Evolutionary conservation across 2,113 vertebrate genomes (phyloP).

Genomic region (Grammomys dolichurus): DNA sequence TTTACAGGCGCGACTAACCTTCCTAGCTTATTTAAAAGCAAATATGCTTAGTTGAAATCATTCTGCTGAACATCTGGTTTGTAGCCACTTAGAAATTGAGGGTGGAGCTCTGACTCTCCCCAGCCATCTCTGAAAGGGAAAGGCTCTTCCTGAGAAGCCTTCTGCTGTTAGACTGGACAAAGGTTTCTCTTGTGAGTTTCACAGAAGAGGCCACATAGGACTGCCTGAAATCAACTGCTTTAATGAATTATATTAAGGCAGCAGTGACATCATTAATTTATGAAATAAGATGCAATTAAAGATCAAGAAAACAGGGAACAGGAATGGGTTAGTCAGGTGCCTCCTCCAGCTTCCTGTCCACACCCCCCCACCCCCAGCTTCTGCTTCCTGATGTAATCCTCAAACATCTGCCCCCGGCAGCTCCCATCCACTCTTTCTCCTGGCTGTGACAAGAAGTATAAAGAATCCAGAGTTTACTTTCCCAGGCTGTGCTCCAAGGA

Average conservation of each 20-base stretch:
- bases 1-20: neutral
- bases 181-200: constrained; percentile 5
- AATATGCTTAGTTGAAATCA: constrained; percentile 32
- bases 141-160: neutral
- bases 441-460: neutral
- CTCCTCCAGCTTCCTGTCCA: constrained; percentile 12
- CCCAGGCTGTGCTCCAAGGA: constrained; percentile 24
- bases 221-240: constrained; percentile 57
- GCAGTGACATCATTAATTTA: constrained; percentile 71
- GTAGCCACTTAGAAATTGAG: neutral
- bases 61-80: constrained; percentile 10
- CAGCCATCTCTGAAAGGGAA: neutral
- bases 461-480: neutral
- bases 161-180: neutral
- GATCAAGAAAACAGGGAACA: constrained; percentile 24
- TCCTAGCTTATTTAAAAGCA: constrained; percentile 35
- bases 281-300: constrained; percentile 77
- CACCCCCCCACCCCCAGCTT: neutral
- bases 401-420: neutral
- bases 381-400: constrained; percentile 17
- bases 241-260: constrained; percentile 77
- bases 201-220: neutral
- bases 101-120: neutral
- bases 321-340: neutral
- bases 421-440: neutral